Conservation (phyloP, 2,888 invertebrate genomes). For the Caenorhabditis japonica region DNA sequence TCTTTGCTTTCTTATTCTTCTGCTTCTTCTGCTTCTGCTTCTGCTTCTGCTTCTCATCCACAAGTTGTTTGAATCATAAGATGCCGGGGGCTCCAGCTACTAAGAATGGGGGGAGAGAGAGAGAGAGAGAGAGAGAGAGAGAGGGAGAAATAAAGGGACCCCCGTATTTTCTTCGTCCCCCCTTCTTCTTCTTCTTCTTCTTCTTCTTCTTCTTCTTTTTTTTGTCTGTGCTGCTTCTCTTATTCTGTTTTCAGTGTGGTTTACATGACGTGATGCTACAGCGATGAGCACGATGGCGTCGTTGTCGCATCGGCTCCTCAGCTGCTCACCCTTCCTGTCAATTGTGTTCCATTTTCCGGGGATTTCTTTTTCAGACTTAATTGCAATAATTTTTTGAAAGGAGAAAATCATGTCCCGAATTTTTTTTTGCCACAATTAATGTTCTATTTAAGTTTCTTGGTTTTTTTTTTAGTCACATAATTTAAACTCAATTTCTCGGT, state of each 20-base stretch:
- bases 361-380: too few species aligned
- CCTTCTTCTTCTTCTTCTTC: not conserved
- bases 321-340: too few species aligned
- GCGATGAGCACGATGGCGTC: constrained; percentile 18
- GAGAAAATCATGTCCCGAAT: too few species aligned
- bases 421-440: too few species aligned
- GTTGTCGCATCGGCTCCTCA: constrained; percentile 1
- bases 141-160: constrained; percentile 15
- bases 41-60: constrained; percentile 10
- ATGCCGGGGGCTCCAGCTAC: too few species aligned
- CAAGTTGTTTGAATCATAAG: constrained; percentile 49
- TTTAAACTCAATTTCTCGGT: too few species aligned
- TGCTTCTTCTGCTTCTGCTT: not conserved
- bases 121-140: constrained; percentile 2
- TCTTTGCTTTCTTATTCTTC: constrained; percentile 8
- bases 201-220: constrained; percentile 23
- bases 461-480: too few species aligned
- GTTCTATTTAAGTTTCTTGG: too few species aligned
- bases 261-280: constrained; percentile 48
- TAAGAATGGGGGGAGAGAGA: too few species aligned
- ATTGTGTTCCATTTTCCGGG: too few species aligned
- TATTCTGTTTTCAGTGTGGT: constrained; percentile 43
- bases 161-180: not conserved
- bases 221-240: constrained; percentile 20
- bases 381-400: too few species aligned